These are phyloP conservation scores for Scomberomorus guttatus DNA, from an alignment of 2,797 vertebrate species.

Conservation along the genomic window DNA sequence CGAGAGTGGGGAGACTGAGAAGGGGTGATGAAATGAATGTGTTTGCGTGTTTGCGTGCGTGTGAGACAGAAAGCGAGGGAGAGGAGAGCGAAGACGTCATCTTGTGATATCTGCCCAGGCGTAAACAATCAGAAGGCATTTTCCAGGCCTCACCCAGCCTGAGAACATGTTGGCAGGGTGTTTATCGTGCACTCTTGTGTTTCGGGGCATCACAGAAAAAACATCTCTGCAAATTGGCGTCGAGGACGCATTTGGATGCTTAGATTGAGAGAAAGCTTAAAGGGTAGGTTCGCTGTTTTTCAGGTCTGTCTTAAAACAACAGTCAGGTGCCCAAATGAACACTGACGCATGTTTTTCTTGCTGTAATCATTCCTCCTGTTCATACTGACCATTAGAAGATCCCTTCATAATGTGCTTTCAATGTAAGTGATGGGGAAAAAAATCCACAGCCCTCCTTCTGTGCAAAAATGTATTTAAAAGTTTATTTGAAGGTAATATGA, in stretches of 20 bases:
- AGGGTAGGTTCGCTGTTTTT: too few species aligned
- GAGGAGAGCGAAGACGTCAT: conserved; percentile 43
- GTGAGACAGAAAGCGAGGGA: conserved; percentile 12
- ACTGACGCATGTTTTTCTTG: too few species aligned
- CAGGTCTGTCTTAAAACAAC: too few species aligned
- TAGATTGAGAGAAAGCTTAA: background rate
- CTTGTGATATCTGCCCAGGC: conserved; percentile 28
- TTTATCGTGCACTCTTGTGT: background rate
- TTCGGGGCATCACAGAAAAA: conserved; percentile 2
- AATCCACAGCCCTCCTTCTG: too few species aligned
- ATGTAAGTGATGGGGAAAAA: too few species aligned
- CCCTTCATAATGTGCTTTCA: too few species aligned
- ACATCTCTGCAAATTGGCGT: background rate
- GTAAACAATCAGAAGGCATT: conserved; percentile 39
- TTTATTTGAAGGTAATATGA: too few species aligned
- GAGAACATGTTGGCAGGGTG: conserved; percentile 7
- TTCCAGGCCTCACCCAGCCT: conserved; percentile 62
- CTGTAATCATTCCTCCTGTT: too few species aligned
- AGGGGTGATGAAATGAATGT: conserved; percentile 32
- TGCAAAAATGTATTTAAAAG: too few species aligned
- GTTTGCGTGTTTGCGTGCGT: conserved; percentile 35
- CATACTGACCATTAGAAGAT: too few species aligned
- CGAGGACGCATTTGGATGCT: conserved; percentile 29
- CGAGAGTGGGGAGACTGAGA: conserved; percentile 35
- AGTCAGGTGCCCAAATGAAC: too few species aligned